Conservation (phyloP, 2,888 invertebrate species). For the Pterobdella sp. region DNA sequence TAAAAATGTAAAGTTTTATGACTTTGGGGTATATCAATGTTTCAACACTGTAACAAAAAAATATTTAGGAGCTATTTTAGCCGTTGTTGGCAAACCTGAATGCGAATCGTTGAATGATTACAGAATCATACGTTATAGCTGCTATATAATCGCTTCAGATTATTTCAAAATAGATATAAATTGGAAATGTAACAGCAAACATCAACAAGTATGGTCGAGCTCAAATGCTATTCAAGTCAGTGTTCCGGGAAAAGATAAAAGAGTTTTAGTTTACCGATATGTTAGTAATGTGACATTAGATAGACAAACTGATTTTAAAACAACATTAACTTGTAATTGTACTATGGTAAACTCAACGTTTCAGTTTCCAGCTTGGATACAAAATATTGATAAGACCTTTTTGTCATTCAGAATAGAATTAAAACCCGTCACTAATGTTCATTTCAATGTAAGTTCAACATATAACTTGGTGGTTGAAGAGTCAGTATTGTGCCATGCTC, state of each 20-base stretch:
- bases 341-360: neutral
- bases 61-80: neutral
- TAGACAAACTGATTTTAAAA: neutral
- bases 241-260: neutral
- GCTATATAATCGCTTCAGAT: neutral
- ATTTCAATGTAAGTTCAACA: conserved; percentile 13
- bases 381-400: conserved; percentile 9
- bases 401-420: neutral
- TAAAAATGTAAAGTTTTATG: conserved; percentile 13
- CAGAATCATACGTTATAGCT: conserved; percentile 11
- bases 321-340: neutral
- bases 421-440: neutral
- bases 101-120: neutral
- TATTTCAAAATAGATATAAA: conserved; percentile 4
- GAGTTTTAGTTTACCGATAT: neutral
- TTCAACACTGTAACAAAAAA: neutral
- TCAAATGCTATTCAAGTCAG: neutral
- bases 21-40: conserved; percentile 18
- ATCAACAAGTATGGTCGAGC: neutral
- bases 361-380: conserved; percentile 1
- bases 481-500: conserved; percentile 2
- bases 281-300: neutral
- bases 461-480: conserved; percentile 27
- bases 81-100: conserved; percentile 1
- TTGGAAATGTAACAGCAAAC: conserved; percentile 14